These are phyloP conservation scores for Hippocampus comes DNA, from an alignment of 2,113 vertebrate genomes.

Conservation along the genomic window DNA sequence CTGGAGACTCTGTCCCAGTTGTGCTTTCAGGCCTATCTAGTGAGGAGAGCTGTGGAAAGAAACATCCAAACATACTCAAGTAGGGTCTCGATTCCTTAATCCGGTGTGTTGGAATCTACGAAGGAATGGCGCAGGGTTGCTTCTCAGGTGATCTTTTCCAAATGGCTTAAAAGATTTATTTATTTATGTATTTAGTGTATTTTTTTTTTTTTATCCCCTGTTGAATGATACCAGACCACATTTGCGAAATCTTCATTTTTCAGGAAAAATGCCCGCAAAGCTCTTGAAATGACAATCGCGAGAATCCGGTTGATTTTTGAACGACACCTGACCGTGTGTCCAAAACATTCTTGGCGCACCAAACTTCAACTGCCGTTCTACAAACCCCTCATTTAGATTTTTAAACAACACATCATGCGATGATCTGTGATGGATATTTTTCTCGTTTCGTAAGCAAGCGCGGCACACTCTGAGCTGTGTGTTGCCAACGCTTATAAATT, in stretches of 20 bases:
- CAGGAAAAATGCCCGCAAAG: too few species aligned
- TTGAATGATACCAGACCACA: too few species aligned
- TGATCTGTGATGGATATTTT: neutral
- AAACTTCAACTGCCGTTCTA: neutral
- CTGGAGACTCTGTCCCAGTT: neutral
- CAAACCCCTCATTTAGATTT: neutral
- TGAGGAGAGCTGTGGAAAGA: neutral
- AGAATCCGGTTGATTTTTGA: too few species aligned
- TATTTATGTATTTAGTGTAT: too few species aligned
- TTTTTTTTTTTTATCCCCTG: too few species aligned
- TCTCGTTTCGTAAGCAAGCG: neutral
- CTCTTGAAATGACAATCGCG: too few species aligned
- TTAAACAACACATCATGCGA: neutral
- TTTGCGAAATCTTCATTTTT: too few species aligned
- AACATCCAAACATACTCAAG: neutral
- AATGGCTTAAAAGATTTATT: too few species aligned
- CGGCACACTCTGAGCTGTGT: constrained; percentile 20
- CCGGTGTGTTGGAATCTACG: too few species aligned
- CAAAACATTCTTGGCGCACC: too few species aligned
- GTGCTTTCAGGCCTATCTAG: neutral
- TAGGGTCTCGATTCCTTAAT: neutral
- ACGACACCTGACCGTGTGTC: neutral
- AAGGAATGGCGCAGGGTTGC: too few species aligned
- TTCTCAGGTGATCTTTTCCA: too few species aligned
- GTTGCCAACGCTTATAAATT: constrained; percentile 35